Base-by-base conservation (phyloP, 2,797 vertebrate genomes). In the Centroberyx gerrardi region DNA sequence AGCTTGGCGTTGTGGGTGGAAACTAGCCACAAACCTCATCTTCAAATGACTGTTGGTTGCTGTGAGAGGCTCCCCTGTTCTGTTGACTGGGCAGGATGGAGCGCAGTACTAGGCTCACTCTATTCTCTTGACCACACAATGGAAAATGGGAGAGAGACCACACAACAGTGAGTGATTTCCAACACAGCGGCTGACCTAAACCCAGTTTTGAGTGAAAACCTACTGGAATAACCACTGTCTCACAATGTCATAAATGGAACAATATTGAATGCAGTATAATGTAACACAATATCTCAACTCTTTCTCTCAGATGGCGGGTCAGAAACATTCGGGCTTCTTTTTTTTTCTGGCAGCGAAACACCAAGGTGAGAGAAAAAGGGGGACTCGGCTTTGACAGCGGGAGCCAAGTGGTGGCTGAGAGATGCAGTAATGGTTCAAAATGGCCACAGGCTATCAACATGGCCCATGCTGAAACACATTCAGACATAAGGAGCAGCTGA, bases 21-120 rank as follows among this genome's bases (percentile, higher is more conserved):
- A 94, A 94, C 90, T 90, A 90, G 89, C 93, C 93, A 86, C 93
- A 94, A 92, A 92, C 91, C 91, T 89, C 92, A 91, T 93, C 92
- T 92, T 93, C 89, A 92, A 91, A 93, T 91, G 79, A 78, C 81
- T 88, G 79, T 71, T 87, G 86, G 89, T 90, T 86, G 81, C 87
- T 81, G 81, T 67, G 76, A 82, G 88, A 90, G 91, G 85, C 89
- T 85, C 86, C 86, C 82, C 82, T 88, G 86, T 78, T 92, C 88
- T 87, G 88, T 84, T 85, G 87, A 92, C 87, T 88, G 92, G 87
- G 87, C 87, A 88, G 79, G 86, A 92, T 90, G 73, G 80, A 90
- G 86, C 68, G 44, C 87, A 88, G 81, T 81, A 78, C 29, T 31
- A 82, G 85, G 82, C 76, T 6, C 75, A 74, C 81, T 79, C 86